Conservation (phyloP, 2,888 invertebrate species). For the Geotrupes spiniger region DNA sequence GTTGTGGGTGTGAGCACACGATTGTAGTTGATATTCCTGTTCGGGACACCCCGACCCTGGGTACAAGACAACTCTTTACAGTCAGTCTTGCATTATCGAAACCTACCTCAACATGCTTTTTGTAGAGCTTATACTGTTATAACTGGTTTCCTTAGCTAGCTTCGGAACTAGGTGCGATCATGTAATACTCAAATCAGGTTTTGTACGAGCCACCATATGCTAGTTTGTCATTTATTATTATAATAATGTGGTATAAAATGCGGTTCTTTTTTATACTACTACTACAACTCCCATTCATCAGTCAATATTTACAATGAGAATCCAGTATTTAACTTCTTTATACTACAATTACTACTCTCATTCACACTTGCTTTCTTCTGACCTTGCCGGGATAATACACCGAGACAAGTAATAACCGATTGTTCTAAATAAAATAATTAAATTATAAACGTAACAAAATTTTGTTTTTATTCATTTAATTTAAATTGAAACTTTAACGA, state of each 20-base stretch:
- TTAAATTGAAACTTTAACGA: no score
- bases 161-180: slow-evolving; percentile 35
- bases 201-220: slow-evolving; percentile 29
- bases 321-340: neutral
- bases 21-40: slow-evolving; percentile 33
- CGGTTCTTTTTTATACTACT: slow-evolving; percentile 12
- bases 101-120: slow-evolving; percentile 38
- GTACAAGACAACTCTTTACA: slow-evolving; percentile 10
- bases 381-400: no score
- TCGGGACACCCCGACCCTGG: slow-evolving; percentile 27
- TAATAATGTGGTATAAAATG: slow-evolving; percentile 26
- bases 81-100: slow-evolving; percentile 19
- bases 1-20: slow-evolving; percentile 31
- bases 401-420: no score
- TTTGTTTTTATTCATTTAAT: no score
- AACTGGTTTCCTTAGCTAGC: slow-evolving; percentile 36
- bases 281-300: slow-evolving; percentile 10
- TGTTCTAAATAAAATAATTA: neutral
- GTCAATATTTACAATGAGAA: slow-evolving; percentile 13
- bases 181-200: slow-evolving; percentile 33
- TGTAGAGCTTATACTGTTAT: slow-evolving; percentile 35
- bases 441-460: neutral
- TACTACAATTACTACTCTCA: slow-evolving; percentile 2
- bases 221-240: slow-evolving; percentile 31
- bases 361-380: no score